Conservation (phyloP, 2,888 invertebrate genomes). For the Parthenolecanium corni region DNA sequence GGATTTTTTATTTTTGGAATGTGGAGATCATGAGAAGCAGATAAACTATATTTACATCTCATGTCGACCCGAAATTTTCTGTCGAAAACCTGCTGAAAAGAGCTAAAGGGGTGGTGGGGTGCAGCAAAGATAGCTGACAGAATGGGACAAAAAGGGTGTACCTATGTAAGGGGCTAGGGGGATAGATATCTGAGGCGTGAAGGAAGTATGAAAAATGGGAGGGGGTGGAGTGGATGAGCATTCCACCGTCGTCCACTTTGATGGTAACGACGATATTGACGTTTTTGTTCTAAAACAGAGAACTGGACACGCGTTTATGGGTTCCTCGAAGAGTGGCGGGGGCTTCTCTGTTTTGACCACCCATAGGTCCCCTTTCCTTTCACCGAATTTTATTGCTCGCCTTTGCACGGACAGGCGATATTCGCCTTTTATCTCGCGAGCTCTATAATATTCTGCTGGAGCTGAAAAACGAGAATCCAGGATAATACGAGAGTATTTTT, state of each 20-base stretch:
- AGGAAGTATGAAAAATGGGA: not conserved
- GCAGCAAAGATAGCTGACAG: conserved; percentile 4
- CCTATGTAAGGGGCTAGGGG: not conserved
- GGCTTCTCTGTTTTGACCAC: not conserved
- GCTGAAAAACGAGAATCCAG: conserved; percentile 7
- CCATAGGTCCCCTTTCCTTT: no score
- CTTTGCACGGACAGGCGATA: conserved; percentile 7
- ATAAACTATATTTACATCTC: no score
- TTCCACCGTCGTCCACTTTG: conserved; percentile 20
- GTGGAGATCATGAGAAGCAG: no score
- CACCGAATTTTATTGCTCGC: not conserved
- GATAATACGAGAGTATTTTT: conserved; percentile 11
- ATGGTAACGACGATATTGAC: conserved; percentile 26
- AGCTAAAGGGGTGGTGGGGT: not conserved
- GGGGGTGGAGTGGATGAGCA: not conserved
- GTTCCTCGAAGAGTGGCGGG: not conserved
- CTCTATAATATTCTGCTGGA: conserved; percentile 4
- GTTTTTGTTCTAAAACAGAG: conserved; percentile 26
- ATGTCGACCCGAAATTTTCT: no score
- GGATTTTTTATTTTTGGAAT: no score
- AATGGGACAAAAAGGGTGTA: conserved; percentile 11
- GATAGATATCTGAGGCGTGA: not conserved
- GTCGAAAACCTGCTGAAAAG: not conserved
- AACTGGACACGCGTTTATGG: conserved; percentile 19
- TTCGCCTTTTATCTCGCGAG: conserved; percentile 5